A percentile compares a stretch with the other conserved stretches of the same genome.
phyloP scores from a whole-genome alignment of 2,797 vertebrate species.

The Sarcophilus harrisii region DNA sequence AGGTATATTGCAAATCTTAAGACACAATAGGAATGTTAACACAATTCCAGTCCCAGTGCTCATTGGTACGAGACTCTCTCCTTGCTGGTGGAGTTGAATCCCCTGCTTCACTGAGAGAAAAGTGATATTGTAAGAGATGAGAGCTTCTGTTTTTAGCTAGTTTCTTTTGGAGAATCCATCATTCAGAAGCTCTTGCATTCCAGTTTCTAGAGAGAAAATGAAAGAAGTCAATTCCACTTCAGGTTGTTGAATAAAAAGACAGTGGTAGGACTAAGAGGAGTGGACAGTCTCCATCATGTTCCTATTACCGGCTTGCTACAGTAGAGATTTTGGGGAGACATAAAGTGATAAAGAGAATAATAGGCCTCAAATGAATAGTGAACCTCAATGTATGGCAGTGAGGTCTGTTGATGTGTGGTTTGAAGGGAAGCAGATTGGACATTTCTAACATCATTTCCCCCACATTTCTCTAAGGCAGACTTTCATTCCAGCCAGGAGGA shows the following conservation, averaged over 20 bases:
- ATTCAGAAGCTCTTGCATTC: not conserved
- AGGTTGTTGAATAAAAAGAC: not conserved
- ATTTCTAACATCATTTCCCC: not conserved
- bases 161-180: not conserved
- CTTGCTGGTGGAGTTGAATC: not conserved
- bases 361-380: not conserved
- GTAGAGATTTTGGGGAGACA: not conserved
- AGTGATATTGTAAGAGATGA: not conserved
- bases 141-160: not conserved
- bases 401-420: not conserved
- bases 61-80: not conserved
- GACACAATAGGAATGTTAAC: not conserved
- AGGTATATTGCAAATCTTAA: not conserved
- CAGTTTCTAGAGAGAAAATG: not conserved
- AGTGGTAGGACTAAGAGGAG: not conserved
- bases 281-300: not conserved
- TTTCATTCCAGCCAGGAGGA: not conserved
- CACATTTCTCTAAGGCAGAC: not conserved
- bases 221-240: not conserved
- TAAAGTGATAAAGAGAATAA: not conserved
- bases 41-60: not conserved
- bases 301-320: not conserved
- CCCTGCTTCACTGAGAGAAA: not conserved
- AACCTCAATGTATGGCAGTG: not conserved
- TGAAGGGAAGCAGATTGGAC: not conserved